Evolutionary conservation across 2,888 invertebrate species (phyloP).

Genomic region (Petrophora chlorosata): DNA sequence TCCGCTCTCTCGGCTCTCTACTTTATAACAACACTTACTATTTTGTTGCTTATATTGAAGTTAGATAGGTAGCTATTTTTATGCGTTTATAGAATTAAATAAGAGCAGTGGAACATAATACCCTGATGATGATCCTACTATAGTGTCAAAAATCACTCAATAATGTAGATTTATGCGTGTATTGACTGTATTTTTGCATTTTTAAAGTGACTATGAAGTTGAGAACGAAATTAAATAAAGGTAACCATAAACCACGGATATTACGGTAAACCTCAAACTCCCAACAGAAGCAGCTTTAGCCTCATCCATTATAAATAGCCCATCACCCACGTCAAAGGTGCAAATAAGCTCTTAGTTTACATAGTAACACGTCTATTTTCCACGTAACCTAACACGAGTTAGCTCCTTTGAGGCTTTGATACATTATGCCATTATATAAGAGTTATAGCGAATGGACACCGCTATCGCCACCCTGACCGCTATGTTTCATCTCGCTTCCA

Average conservation of each 20-base stretch:
- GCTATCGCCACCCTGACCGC: slow-evolving; percentile 51
- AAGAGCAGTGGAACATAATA: no score
- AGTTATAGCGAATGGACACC: slow-evolving; percentile 59
- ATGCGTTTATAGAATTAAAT: no score
- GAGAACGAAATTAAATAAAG: no score
- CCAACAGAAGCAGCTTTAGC: not conserved
- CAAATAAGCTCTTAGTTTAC: slow-evolving; percentile 27
- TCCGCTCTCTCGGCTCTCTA: no score
- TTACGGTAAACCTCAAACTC: no score
- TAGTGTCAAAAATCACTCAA: no score
- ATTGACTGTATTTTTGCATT: no score
- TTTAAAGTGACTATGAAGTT: no score
- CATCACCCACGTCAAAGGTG: slow-evolving; percentile 15
- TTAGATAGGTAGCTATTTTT: no score
- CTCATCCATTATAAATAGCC: slow-evolving; percentile 13
- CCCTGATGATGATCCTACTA: no score
- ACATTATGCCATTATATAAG: slow-evolving; percentile 54
- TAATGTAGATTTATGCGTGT: no score
- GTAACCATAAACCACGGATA: no score
- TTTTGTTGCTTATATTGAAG: not conserved
- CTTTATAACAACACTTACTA: slow-evolving; percentile 1
- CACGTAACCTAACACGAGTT: slow-evolving; percentile 15
- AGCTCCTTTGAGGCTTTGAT: slow-evolving; percentile 48
- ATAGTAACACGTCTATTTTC: slow-evolving; percentile 31
- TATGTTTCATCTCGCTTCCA: slow-evolving; percentile 58